These are phyloP conservation scores for Tromatobia lineatoria DNA, from an alignment of 2,888 invertebrate genomes.

Conservation along the genomic window DNA sequence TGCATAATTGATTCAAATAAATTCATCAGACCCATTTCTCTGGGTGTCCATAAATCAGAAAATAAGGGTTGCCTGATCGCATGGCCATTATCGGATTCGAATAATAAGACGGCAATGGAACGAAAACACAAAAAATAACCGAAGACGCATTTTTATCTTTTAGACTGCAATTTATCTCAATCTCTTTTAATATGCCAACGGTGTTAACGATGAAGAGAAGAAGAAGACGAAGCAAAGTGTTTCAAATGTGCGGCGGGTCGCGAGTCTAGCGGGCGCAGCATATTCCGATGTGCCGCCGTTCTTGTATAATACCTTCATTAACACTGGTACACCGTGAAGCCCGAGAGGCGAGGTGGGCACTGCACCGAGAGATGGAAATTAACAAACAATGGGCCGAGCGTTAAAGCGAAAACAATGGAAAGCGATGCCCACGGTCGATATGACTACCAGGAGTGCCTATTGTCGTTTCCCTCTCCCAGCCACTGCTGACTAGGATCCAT, in stretches of 20 bases:
- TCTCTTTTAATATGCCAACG: neutral
- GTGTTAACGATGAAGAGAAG: neutral
- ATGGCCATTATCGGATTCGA: neutral
- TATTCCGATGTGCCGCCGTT: constrained; percentile 37
- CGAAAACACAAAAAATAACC: neutral
- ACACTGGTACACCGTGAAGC: constrained; percentile 26
- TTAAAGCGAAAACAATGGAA: constrained; percentile 66
- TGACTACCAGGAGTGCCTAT: constrained; percentile 55
- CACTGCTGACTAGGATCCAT: constrained; percentile 23
- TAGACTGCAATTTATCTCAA: neutral
- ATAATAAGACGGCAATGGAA: neutral
- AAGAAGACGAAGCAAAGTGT: neutral
- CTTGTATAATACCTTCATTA: constrained; percentile 65
- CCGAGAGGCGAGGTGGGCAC: constrained; percentile 14
- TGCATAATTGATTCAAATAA: too few relatives aligned
- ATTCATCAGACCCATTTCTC: too few relatives aligned
- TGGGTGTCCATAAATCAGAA: too few relatives aligned
- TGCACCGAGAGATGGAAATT: constrained; percentile 60
- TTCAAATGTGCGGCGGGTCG: neutral
- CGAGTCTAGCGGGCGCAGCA: constrained; percentile 17
- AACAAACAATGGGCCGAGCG: constrained; percentile 66
- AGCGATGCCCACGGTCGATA: constrained; percentile 67
- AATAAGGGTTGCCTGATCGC: too few relatives aligned
- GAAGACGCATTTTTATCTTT: neutral
- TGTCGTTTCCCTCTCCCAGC: constrained; percentile 29